Evolutionary conservation across 1,140 invertebrate genomes (phyloP).

Genomic region (Zelostemma sp.): DNA sequence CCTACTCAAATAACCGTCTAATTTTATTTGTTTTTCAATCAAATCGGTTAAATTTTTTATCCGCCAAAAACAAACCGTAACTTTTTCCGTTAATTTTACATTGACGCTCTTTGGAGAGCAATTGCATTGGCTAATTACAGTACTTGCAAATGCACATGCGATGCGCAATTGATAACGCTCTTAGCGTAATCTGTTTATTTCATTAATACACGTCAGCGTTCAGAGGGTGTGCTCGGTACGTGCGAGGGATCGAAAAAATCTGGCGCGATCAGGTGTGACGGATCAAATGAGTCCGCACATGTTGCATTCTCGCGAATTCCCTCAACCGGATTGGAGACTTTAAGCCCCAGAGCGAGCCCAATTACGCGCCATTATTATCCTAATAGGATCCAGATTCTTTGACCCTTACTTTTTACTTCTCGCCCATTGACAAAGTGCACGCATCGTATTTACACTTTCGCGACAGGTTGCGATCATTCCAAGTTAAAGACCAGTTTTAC

Average conservation of each 20-base stretch:
- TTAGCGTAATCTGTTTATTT: slow-evolving; percentile 48
- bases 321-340: slow-evolving; percentile 22
- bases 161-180: slow-evolving; percentile 39
- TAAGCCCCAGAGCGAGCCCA: slow-evolving; percentile 43
- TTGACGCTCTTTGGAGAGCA: too few relatives aligned
- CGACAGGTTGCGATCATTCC: too few relatives aligned
- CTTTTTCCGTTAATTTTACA: too few relatives aligned
- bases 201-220: slow-evolving; percentile 37
- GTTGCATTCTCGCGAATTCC: slow-evolving; percentile 58
- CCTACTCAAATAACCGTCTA: too few relatives aligned
- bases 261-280: slow-evolving; percentile 58
- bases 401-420: slow-evolving; percentile 4
- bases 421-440: not conserved
- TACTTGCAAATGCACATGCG: slow-evolving; percentile 3
- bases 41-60: too few relatives aligned
- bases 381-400: slow-evolving; percentile 55
- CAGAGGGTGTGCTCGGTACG: slow-evolving; percentile 25
- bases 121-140: too few relatives aligned
- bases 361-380: slow-evolving; percentile 55
- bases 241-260: slow-evolving; percentile 39
- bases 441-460: too few relatives aligned
- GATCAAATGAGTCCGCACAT: slow-evolving; percentile 59
- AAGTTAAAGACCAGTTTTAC: too few relatives aligned
- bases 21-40: too few relatives aligned
- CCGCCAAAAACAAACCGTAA: too few relatives aligned